Base-by-base conservation (phyloP, 2,888 invertebrate species). In the Sinodicranocentrus sp. region DNA sequence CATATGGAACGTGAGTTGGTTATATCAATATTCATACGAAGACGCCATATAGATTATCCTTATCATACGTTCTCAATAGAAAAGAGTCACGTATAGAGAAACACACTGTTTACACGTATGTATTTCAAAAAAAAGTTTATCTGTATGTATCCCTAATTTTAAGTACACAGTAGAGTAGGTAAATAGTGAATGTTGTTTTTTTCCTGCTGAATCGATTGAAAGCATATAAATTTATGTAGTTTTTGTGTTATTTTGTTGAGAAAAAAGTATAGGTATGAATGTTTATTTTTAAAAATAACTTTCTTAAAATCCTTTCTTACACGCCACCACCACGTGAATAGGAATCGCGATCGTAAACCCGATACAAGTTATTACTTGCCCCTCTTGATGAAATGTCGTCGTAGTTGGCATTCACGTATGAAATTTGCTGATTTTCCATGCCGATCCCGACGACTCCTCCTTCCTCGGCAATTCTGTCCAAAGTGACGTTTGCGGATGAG, bases 321-420 rank as follows among this genome's bases (percentile, higher is more conserved):
- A 78, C 78, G 26, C 59, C 78, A 28, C 70, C 78, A 63, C 78
- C 70, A 52, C 33, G 70, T n/a, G 70, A 70, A 15, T 68, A 43
- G 73, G 84, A 75, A 63, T 86, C 76, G 48, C 84, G 70, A 75
- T 86, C 78, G 52, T 86, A 86, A 54, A 86, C 86, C 8, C 86
- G 82, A 61, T 86, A 86, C 54, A 84, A 72, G 23, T 86, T 84
- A 63, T 78, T 73, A 75, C 79, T 75, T 15, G 79, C 72, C 75
- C 44, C 82, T 54, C 75, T 73, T 59, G 80, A 28, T n/a, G 63
- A 44, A 57, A 19, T 33, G 17, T 68, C 73, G 19, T 71, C 76
- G 71, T 70, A 71, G 63, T 19, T 76, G 54, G 76, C 48, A 48
- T 63, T 83, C 26, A 76, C 84, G 33, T 79, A 75, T 3, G 75